Percentiles rank a stretch among this genome's conserved stretches.
Evolutionary conservation across 1,140 invertebrate genomes (phyloP).

Genomic region (Elysia chlorotica): DNA sequence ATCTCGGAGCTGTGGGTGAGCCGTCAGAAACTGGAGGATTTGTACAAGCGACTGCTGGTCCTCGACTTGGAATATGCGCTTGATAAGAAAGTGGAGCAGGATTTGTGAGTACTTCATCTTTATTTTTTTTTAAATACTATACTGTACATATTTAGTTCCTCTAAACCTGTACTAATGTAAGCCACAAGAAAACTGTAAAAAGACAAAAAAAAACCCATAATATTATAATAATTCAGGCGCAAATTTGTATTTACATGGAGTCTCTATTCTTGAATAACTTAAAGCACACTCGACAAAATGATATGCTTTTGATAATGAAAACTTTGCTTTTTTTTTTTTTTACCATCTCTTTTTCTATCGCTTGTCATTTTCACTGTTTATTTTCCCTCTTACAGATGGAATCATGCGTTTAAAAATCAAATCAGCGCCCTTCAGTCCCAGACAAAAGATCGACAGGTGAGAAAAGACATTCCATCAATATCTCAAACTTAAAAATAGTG

Average conservation of each 20-base stretch:
- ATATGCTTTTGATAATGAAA: too few relatives aligned
- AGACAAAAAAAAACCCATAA: too few relatives aligned
- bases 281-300: too few relatives aligned
- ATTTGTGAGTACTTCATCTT: conserved; percentile 64
- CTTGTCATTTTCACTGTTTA: neutral
- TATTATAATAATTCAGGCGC: too few relatives aligned
- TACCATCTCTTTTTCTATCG: neutral
- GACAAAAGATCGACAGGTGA: conserved; percentile 77
- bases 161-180: too few relatives aligned
- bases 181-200: too few relatives aligned
- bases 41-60: conserved; percentile 81
- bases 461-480: neutral
- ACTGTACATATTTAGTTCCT: too few relatives aligned
- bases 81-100: conserved; percentile 87
- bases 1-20: conserved; percentile 57
- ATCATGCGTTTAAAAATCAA: conserved; percentile 85
- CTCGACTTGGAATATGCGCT: conserved; percentile 85
- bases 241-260: too few relatives aligned
- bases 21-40: conserved; percentile 67
- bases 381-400: conserved; percentile 69
- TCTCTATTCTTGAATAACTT: too few relatives aligned
- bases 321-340: too few relatives aligned
- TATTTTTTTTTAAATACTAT: too few relatives aligned
- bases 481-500: neutral
- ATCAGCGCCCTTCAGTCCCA: conserved; percentile 78